phyloP scores from a whole-genome alignment of 1,140 invertebrate species.

The Tenebrio molitor region DNA sequence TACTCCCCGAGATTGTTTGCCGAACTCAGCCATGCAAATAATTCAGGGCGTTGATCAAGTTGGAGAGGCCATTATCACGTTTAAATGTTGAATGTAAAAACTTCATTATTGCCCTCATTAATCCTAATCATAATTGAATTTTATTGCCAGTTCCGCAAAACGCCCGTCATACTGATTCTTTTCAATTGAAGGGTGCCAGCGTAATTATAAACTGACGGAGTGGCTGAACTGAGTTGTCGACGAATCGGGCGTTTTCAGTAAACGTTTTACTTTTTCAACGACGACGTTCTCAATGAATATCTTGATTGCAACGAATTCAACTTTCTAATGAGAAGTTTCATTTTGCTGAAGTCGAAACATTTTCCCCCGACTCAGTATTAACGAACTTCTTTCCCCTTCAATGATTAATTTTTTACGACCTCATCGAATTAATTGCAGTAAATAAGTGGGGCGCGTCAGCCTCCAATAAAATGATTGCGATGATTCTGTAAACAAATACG shows the following conservation, averaged over 20 bases:
- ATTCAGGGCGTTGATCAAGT: slow-evolving; percentile 53
- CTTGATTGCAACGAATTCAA: slow-evolving; percentile 37
- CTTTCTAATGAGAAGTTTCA: slow-evolving; percentile 35
- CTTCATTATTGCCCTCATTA: slow-evolving; percentile 45
- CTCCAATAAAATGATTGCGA: no score
- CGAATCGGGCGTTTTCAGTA: slow-evolving; percentile 5
- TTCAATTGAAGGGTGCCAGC: background rate
- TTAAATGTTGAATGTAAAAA: slow-evolving; percentile 49
- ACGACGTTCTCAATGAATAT: slow-evolving; percentile 21
- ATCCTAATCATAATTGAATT: slow-evolving; percentile 41
- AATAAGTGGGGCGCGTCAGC: background rate
- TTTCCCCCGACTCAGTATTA: background rate
- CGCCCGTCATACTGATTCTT: slow-evolving; percentile 3
- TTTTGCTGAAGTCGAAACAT: slow-evolving; percentile 11
- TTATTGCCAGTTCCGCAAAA: slow-evolving; percentile 25
- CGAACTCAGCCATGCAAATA: slow-evolving; percentile 53
- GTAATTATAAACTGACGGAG: slow-evolving; percentile 10
- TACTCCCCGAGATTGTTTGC: slow-evolving; percentile 53
- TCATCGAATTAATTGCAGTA: background rate
- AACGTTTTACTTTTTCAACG: slow-evolving; percentile 15
- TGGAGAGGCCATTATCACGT: slow-evolving; percentile 50
- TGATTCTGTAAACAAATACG: no score
- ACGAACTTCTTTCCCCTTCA: background rate
- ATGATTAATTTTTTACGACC: slow-evolving; percentile 11
- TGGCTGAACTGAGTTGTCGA: background rate